phyloP scores from a whole-genome alignment of 2,113 vertebrate species.

The Pionites leucogaster region DNA sequence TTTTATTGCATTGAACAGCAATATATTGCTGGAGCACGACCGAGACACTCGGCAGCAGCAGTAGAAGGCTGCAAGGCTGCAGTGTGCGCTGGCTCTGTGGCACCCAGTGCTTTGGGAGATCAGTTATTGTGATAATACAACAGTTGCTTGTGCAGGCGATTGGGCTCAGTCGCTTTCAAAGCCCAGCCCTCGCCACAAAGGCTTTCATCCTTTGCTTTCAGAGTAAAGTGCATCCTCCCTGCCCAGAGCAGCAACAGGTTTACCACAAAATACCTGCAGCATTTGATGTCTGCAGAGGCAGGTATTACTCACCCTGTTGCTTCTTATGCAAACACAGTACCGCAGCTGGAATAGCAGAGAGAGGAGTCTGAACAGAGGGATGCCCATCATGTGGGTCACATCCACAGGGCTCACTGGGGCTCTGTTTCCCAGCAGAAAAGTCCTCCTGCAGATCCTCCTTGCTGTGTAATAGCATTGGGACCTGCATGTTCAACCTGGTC shows the following conservation, averaged over 20 bases:
- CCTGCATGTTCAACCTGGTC: not conserved
- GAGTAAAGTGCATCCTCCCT: constrained; percentile 30
- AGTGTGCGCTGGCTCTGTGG: not conserved
- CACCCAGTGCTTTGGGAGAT: constrained; percentile 34
- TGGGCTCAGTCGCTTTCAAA: constrained; percentile 71
- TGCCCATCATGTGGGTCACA: not conserved
- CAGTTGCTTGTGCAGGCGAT: constrained; percentile 61
- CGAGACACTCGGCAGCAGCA: not conserved
- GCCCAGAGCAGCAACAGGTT: constrained; percentile 32
- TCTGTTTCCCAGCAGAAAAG: rapidly evolving
- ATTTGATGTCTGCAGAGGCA: constrained; percentile 11
- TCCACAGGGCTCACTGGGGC: rapidly evolving
- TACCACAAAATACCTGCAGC: not conserved
- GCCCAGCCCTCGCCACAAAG: constrained; percentile 59
- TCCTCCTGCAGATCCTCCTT: not conserved
- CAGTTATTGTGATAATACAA: constrained; percentile 43
- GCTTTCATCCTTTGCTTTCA: constrained; percentile 46
- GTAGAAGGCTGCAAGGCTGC: not conserved
- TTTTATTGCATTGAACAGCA: not conserved
- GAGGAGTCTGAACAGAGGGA: not conserved
- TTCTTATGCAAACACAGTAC: not conserved
- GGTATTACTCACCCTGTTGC: not conserved
- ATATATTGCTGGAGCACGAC: not conserved
- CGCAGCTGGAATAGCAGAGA: not conserved
- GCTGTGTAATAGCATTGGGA: rapidly evolving